Base-by-base conservation (phyloP, 2,888 invertebrate genomes). In the Phlogophora meticulosa region DNA sequence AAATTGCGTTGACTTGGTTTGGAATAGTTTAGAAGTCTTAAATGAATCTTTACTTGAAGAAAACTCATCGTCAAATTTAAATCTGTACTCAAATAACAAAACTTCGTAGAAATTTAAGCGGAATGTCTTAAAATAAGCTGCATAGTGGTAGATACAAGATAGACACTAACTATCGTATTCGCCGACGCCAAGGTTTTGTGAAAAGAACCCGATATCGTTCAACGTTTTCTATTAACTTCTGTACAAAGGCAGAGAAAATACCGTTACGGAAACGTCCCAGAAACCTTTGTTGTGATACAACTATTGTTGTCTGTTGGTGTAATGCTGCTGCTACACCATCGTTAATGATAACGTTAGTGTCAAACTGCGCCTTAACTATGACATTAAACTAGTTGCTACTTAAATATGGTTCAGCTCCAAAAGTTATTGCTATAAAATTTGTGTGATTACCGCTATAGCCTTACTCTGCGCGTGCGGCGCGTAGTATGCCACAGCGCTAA, bases 261-360 rank as follows among this genome's bases (percentile, higher is more conserved):
- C 92, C 89, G 92, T 92, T 92, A 90, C 90, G 86, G 86, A 88
- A 90, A 88, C 87, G 91, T 90, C 87, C 88, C 87, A 92, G 89
- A 93, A 92, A 90, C 91, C 88, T 89, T 93, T 92, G 91, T 92
- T 88, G 85, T 86, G 87, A 86, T 88, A 87, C 87, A 87, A 86
- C 90, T 87, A 91, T 92, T 93, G 92, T 92, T 90, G 88, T 88
- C 89, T 86, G 85, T 81, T 83, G 85, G 86, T 88, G 28, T 28
- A 28, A 28, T 28, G 28, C 28, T 28, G 28, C 28, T 28, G 28
- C 28, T 28, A 28, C 28, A 28, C 28, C 28, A 28, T 2, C 28
- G 28, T 28, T 28, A 28, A 28, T 28, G 5, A 4, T 28, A 28
- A 28, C 5, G 28, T 28, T 5, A 4, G 28, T 28, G 2, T 5